phyloP scores from a whole-genome alignment of 2,888 invertebrate genomes.

The Lasioglossum vierecki region DNA sequence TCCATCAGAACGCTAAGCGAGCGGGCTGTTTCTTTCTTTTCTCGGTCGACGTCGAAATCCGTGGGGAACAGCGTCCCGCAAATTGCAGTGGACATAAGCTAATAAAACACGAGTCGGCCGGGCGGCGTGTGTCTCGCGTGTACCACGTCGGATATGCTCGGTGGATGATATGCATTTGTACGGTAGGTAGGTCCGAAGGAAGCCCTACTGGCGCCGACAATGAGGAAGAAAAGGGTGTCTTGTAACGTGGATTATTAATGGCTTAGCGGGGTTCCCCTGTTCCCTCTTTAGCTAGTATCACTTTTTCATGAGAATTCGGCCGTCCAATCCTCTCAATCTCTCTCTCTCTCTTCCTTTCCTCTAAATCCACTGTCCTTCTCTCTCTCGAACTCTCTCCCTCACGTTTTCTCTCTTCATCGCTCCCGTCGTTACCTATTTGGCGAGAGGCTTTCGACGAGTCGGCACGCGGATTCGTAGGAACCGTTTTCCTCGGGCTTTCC shows the following conservation, averaged over 20 bases:
- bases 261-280: conserved; percentile 71
- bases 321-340: neutral
- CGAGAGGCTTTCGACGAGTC: conserved; percentile 46
- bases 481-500: conserved; percentile 55
- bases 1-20: conserved; percentile 25
- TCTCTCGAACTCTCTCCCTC: neutral
- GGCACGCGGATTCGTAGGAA: conserved; percentile 48
- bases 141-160: conserved; percentile 79
- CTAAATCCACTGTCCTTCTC: neutral
- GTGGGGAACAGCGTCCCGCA: conserved; percentile 63
- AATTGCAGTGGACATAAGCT: conserved; percentile 80
- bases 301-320: conserved; percentile 32
- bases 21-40: conserved; percentile 11
- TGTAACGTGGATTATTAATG: conserved; percentile 79
- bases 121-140: conserved; percentile 75
- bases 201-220: conserved; percentile 71
- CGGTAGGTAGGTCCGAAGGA: conserved; percentile 78
- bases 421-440: conserved; percentile 25
- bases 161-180: conserved; percentile 83
- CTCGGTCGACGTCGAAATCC: conserved; percentile 23
- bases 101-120: conserved; percentile 76
- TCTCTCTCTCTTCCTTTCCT: neutral
- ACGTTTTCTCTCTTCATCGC: neutral
- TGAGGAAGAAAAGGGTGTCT: conserved; percentile 48
- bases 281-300: conserved; percentile 37